Evolutionary conservation across 2,797 vertebrate genomes (phyloP).

Genomic region (Typhlichthys eigenmanni): DNA sequence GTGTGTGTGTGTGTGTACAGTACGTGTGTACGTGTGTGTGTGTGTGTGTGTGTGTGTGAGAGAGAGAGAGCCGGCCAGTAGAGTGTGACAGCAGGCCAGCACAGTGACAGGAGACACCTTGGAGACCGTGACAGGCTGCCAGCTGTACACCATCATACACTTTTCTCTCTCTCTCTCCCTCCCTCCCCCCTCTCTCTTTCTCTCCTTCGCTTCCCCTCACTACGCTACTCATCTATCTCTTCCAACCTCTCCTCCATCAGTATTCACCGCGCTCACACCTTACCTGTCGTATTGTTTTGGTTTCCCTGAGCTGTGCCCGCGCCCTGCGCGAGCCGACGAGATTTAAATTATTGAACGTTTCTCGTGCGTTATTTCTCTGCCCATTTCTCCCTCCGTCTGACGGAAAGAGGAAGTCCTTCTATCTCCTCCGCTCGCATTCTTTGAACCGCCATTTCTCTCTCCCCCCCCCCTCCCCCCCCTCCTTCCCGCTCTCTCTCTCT

Average conservation of each 20-base stretch:
- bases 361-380: slow-evolving; percentile 50
- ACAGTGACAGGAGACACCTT: slow-evolving; percentile 80
- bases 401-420: slow-evolving; percentile 38
- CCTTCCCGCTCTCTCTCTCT: slow-evolving; percentile 3
- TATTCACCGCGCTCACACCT: slow-evolving; percentile 63
- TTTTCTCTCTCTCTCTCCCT: slow-evolving; percentile 61
- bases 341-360: slow-evolving; percentile 71
- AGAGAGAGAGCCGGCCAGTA: slow-evolving; percentile 73
- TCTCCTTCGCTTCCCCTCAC: slow-evolving; percentile 49
- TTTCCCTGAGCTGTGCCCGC: slow-evolving; percentile 46
- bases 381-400: slow-evolving; percentile 41
- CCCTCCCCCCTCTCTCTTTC: slow-evolving; percentile 31
- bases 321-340: slow-evolving; percentile 45
- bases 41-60: slow-evolving; percentile 12
- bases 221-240: slow-evolving; percentile 69
- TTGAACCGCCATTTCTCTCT: neutral
- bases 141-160: slow-evolving; percentile 77
- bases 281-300: slow-evolving; percentile 69
- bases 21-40: neutral
- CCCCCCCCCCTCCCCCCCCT: no score
- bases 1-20: slow-evolving; percentile 10
- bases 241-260: slow-evolving; percentile 64
- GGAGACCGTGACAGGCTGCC: slow-evolving; percentile 78
- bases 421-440: slow-evolving; percentile 1
- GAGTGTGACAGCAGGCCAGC: slow-evolving; percentile 80